phyloP scores from a whole-genome alignment of 2,888 invertebrate genomes.

The Macrosoma leucophasiata region DNA sequence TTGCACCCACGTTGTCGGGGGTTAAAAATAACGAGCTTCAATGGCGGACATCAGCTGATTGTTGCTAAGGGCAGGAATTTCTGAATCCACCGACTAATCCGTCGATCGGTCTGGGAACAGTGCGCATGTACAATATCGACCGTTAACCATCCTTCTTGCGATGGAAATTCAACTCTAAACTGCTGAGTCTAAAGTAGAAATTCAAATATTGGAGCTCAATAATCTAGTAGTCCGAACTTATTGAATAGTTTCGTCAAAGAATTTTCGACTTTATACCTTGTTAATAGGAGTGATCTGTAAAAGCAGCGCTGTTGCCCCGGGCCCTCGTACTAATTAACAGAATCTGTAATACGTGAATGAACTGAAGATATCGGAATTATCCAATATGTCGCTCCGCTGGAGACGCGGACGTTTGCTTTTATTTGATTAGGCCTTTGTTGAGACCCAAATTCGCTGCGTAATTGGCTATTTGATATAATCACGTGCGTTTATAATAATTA shows the following conservation, averaged over 20 bases:
- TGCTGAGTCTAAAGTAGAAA: neutral
- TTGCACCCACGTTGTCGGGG: no score
- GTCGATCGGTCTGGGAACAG: conserved; percentile 16
- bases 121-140: conserved; percentile 39
- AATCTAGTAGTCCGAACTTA: no score
- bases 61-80: conserved; percentile 27
- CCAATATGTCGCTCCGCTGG: conserved; percentile 22
- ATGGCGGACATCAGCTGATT: conserved; percentile 31
- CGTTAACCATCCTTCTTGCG: conserved; percentile 14
- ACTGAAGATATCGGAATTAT: conserved; percentile 27
- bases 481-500: no score
- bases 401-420: conserved; percentile 12
- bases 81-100: conserved; percentile 17
- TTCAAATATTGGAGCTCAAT: neutral
- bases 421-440: conserved; percentile 8
- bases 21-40: conserved; percentile 28
- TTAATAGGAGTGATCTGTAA: no score
- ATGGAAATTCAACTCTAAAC: conserved; percentile 3
- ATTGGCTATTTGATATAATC: no score
- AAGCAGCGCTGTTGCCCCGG: conserved; percentile 18
- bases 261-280: no score
- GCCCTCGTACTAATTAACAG: conserved; percentile 26
- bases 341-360: conserved; percentile 28
- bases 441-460: neutral
- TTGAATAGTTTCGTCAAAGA: no score